phyloP scores from a whole-genome alignment of 2,888 invertebrate species.

The Stictocephala bisonia region DNA sequence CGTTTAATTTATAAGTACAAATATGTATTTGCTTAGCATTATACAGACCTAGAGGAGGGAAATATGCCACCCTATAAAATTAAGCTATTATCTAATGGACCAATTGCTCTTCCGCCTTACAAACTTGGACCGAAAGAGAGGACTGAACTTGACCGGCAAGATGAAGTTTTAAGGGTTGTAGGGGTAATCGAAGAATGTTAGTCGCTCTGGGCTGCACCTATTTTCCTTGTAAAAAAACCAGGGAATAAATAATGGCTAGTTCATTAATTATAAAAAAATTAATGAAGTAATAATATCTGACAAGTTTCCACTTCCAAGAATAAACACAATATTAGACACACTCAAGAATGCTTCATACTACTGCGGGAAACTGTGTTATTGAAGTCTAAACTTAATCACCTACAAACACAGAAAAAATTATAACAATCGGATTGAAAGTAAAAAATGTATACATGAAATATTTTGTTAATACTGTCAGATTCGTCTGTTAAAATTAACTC shows the following conservation, averaged over 20 bases:
- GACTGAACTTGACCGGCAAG: conserved; percentile 6
- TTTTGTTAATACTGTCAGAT: too few relatives aligned
- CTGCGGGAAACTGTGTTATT: too few relatives aligned
- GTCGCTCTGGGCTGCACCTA: too few relatives aligned
- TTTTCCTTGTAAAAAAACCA: conserved; percentile 40
- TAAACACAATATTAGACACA: conserved; percentile 18
- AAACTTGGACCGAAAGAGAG: conserved; percentile 24
- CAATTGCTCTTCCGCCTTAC: neutral
- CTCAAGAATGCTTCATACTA: conserved; percentile 13
- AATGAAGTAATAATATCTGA: conserved; percentile 34
- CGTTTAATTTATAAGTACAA: neutral
- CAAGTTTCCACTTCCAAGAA: conserved; percentile 37
- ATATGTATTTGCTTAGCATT: conserved; percentile 34
- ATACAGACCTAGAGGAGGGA: neutral
- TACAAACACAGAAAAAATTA: too few relatives aligned
- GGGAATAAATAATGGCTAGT: conserved; percentile 23
- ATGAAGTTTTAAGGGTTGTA: neutral
- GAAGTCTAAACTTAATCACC: too few relatives aligned
- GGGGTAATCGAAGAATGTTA: neutral
- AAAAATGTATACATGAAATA: too few relatives aligned
- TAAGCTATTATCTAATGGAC: too few relatives aligned
- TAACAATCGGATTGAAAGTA: too few relatives aligned
- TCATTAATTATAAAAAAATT: conserved; percentile 39
- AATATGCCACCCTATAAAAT: conserved; percentile 32
- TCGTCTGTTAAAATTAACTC: too few relatives aligned